A percentile compares a stretch with the other conserved stretches of the same genome.
Conservation (phyloP, 2,888 invertebrate genomes). For the Melanostoma mellinum region DNA sequence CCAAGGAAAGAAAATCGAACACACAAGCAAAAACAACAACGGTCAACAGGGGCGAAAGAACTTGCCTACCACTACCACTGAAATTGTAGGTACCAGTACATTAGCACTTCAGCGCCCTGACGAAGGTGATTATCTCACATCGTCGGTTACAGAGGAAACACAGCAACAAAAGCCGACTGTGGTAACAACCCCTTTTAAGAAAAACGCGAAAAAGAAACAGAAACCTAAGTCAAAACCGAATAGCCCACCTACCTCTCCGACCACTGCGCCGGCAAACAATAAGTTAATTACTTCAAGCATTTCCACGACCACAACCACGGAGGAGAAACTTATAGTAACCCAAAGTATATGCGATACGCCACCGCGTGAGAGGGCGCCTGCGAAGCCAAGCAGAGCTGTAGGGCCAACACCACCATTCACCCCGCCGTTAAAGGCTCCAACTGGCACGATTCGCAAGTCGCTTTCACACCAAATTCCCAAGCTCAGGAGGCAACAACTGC, state of each 20-base stretch:
- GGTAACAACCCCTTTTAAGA: slow-evolving; percentile 46
- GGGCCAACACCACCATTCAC: slow-evolving; percentile 35
- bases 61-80: slow-evolving; percentile 76
- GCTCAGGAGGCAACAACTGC: slow-evolving; percentile 63
- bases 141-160: slow-evolving; percentile 27
- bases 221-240: slow-evolving; percentile 71
- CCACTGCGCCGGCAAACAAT: slow-evolving; percentile 26
- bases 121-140: slow-evolving; percentile 61
- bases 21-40: slow-evolving; percentile 58
- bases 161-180: slow-evolving; percentile 37
- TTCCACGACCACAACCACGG: slow-evolving; percentile 74
- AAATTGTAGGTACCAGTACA: slow-evolving; percentile 75
- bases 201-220: slow-evolving; percentile 70
- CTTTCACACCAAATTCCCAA: slow-evolving; percentile 63
- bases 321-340: slow-evolving; percentile 79
- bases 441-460: slow-evolving; percentile 75
- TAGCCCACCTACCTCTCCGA: slow-evolving; percentile 33
- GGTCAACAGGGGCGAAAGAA: slow-evolving; percentile 69
- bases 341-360: slow-evolving; percentile 80
- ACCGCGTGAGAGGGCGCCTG: slow-evolving; percentile 80
- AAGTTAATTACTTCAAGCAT: slow-evolving; percentile 61
- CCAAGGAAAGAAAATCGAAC: slow-evolving; percentile 79
- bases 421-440: slow-evolving; percentile 43
- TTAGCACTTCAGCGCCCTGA: slow-evolving; percentile 34
- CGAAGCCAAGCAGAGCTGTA: slow-evolving; percentile 78